A percentile compares a stretch with the other conserved stretches of the same genome.
phyloP scores from a whole-genome alignment of 2,113 vertebrate genomes.

The Plectropomus leopardus region DNA sequence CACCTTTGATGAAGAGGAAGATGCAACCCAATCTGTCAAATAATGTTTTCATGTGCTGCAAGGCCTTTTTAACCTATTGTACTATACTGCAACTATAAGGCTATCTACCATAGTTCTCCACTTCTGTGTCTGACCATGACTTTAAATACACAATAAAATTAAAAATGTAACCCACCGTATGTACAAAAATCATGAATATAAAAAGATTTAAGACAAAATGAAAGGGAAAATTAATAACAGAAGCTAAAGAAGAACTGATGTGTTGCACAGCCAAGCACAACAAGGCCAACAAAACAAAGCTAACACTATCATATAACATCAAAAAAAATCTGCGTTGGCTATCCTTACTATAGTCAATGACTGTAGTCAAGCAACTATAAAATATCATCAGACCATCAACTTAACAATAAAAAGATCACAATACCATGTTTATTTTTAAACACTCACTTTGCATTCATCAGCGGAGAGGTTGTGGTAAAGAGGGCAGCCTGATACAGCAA shows the following conservation, averaged over 20 bases:
- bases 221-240: neutral
- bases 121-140: neutral
- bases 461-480: slow-evolving; percentile 98
- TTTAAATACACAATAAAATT: too few species aligned
- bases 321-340: neutral
- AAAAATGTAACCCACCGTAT: too few species aligned
- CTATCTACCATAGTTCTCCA: neutral
- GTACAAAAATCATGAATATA: neutral
- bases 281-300: neutral
- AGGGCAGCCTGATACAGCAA: slow-evolving; percentile 97
- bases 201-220: neutral
- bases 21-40: neutral
- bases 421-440: neutral
- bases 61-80: neutral
- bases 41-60: too few species aligned
- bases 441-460: slow-evolving; percentile 95
- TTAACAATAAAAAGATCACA: neutral
- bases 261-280: neutral
- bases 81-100: neutral
- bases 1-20: slow-evolving; percentile 82
- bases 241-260: neutral
- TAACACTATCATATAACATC: neutral
- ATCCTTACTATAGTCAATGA: neutral
- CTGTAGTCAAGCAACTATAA: neutral
- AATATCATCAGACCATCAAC: neutral